Base-by-base conservation (phyloP, 2,888 invertebrate genomes). In the Macropis europaea region DNA sequence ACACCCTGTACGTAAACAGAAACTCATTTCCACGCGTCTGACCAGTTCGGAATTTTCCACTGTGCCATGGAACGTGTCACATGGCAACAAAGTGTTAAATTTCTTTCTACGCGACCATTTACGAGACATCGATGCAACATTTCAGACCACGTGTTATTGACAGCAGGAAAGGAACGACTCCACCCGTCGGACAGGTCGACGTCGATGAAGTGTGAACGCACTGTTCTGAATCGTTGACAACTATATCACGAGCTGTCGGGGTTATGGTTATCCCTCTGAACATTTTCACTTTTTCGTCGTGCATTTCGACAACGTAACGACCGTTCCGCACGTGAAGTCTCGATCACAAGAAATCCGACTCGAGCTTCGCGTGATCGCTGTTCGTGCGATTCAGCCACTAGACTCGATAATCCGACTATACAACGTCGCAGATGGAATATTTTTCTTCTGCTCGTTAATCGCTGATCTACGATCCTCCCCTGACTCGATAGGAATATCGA, bases 141-240 rank as follows among this genome's bases (percentile, higher is more conserved):
- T 5, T 13, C n/a, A n/a, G 11, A 15, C 28, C n/a, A 26, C 30
- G 11, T 6, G 19, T 5, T 42, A 36, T 36, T 26, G 69, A 15
- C 28, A 60, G 59, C 59, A 47, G 69, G 42, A 47, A 52, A 70
- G 69, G 45, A 17, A 17, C 52, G 19, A 17, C 24, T 26, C 13
- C 17, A 48, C 53, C 36, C 34, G 60, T 70, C 70, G 42, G 70
- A 69, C 70, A 48, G 38, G 69, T 60, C 47, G 53, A 47, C 38
- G 53, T 11, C 69, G 42, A 50, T 50, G 42, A 59, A 59, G 59
- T 69, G 69, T 47, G 57, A 69, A 68, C 69, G 30, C 22, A 45
- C 17, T 32, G 22, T 30, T 2, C 17, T 15, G 6, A 15, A 43
- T 22, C 40, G 54, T 43, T 59, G 70, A 70, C 70, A 70, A 68